phyloP scores from a whole-genome alignment of 2,113 vertebrate species.

The Brachypodius melanocephalos region DNA sequence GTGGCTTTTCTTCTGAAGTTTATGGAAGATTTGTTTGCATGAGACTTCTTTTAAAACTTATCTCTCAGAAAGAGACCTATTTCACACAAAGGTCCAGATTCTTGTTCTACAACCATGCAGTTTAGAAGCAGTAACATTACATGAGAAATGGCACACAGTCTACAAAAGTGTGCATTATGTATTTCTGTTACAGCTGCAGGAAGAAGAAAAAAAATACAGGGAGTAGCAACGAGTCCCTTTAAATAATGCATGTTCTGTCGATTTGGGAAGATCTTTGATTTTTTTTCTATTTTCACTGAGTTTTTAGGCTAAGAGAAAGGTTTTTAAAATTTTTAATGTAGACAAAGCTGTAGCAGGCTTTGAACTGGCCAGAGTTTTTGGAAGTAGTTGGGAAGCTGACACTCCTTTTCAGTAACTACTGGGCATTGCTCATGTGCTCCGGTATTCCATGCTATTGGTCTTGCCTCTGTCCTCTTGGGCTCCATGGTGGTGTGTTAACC shows the following conservation, averaged over 20 bases:
- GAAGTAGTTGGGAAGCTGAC: background rate
- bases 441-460: background rate
- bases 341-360: background rate
- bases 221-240: background rate
- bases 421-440: background rate
- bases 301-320: background rate
- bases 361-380: background rate
- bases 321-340: background rate
- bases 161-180: background rate
- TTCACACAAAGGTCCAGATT: background rate
- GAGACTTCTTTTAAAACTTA: background rate
- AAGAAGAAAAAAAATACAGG: background rate
- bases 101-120: background rate
- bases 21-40: background rate
- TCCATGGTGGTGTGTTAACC: background rate
- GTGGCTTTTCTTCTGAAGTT: background rate
- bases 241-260: background rate
- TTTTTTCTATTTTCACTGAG: background rate
- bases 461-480: background rate
- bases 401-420: background rate
- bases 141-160: background rate
- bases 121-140: background rate
- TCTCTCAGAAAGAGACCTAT: background rate
- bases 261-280: background rate
- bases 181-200: background rate